Base-by-base conservation (phyloP, 2,113 vertebrate genomes). In the Apteryx owenii region DNA sequence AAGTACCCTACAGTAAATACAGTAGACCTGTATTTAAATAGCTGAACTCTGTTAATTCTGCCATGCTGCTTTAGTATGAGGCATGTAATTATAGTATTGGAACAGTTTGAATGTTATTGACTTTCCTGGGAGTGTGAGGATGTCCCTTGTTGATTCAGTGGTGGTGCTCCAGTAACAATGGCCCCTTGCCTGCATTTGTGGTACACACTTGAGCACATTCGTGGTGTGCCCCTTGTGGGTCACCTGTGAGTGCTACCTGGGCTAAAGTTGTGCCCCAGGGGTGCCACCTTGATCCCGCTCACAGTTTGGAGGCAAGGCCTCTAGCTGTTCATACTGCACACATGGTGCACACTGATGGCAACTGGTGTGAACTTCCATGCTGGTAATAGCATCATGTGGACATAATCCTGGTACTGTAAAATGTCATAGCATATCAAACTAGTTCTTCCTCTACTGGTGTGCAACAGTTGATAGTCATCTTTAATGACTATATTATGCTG, bases 101-200 rank as follows among this genome's bases (percentile, higher is more conserved):
- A 56, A 13, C 42, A 56, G 71, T 15, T 42, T 33, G 46, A 73
- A 28, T 9, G 28, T 9, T 17, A 25, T 18, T 6, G 66, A 40
- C 40, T 56, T 5, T 70, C 33, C 33, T 48, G 9, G 0, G 50
- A 29, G 66, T 0, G 5, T 13, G 54, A 48, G 60, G 33, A 54
- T 5, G 5, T 75, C 75, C n/a, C 54, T 31, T 62, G 31, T 38
- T 31, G 28, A 3, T 42, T 21, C 23, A 0, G 79, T n/a, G 86
- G 42, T 42, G 26, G 13, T 23, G 31, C 16, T 58, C 14, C 4
- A 17, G 5, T 58, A 42, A 51, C 46, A 56, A 21, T 2, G 6
- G 73, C 80, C 42, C 42, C 0, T 0, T 58, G 46, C 62, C 48
- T 26, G 14, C 17, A 10, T 0, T 72, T 51, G 68, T 1, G 10